Evolutionary conservation across 2,113 vertebrate genomes (phyloP).

Genomic region (Mesoclemmys tuberculata): DNA sequence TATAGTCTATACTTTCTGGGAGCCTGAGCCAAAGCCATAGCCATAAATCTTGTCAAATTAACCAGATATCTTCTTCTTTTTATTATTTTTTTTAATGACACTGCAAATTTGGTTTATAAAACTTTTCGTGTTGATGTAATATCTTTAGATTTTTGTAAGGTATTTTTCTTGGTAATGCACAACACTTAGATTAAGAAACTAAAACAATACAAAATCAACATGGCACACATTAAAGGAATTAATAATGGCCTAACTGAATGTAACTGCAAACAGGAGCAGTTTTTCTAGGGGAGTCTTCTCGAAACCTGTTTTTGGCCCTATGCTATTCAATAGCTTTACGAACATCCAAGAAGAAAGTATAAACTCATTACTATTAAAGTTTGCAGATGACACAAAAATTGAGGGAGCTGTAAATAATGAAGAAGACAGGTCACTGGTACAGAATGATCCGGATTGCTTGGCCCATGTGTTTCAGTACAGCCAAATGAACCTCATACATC

Average conservation of each 20-base stretch:
- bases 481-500: constrained; percentile 19
- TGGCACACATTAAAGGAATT: not conserved
- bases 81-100: not conserved
- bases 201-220: not conserved
- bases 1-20: not conserved
- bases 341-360: not conserved
- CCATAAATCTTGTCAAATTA: not conserved
- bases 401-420: not conserved
- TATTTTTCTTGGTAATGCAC: not conserved
- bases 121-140: not conserved
- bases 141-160: not conserved
- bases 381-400: not conserved
- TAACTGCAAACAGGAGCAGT: not conserved
- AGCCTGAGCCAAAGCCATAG: not conserved
- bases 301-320: not conserved
- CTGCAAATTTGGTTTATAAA: not conserved
- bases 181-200: not conserved
- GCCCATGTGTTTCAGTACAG: not conserved
- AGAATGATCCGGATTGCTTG: constrained; percentile 6
- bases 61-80: not conserved
- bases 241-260: not conserved
- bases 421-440: not conserved
- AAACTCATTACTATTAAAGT: not conserved
- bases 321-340: not conserved
- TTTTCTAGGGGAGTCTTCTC: not conserved